Percentiles rank a stretch among this genome's conserved stretches.
Evolutionary conservation across 2,888 invertebrate genomes (phyloP).

Genomic region (Steinernema hermaphroditum): DNA sequence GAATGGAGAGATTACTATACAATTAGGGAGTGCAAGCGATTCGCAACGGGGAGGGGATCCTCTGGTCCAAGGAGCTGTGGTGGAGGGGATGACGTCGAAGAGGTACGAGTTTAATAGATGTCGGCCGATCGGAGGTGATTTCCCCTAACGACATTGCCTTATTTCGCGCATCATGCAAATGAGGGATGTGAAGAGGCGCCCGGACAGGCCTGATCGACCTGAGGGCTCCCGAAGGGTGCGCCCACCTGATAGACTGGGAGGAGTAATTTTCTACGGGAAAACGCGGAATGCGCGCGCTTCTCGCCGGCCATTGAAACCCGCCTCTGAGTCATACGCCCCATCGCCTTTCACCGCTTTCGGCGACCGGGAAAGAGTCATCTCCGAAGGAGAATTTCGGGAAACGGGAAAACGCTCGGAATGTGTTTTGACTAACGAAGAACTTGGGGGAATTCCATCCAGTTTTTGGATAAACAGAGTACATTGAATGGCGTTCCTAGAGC

Average conservation of each 20-base stretch:
- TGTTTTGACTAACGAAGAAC: too few species aligned
- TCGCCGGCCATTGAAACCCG: conserved; percentile 9
- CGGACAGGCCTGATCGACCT: background rate
- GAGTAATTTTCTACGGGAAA: background rate
- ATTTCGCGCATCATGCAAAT: conserved; percentile 8
- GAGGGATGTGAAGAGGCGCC: background rate
- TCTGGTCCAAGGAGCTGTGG: too few species aligned
- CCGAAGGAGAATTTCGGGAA: too few species aligned
- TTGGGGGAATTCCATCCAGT: too few species aligned
- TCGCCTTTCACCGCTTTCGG: background rate
- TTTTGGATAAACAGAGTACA: too few species aligned
- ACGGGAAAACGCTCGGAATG: too few species aligned
- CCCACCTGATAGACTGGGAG: background rate
- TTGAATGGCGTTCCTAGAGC: too few species aligned
- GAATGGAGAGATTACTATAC: conserved; percentile 18
- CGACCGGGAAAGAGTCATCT: too few species aligned
- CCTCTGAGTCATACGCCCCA: background rate
- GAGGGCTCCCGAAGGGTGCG: background rate
- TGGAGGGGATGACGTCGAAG: too few species aligned
- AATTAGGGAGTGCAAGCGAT: background rate
- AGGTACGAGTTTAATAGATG: background rate
- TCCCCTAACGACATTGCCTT: conserved; percentile 2
- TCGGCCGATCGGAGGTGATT: background rate
- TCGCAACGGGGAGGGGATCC: background rate
- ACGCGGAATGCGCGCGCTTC: conserved; percentile 8